Conservation (phyloP, 92 coral and sea anemone species). For the Actinostola sp. region DNA sequence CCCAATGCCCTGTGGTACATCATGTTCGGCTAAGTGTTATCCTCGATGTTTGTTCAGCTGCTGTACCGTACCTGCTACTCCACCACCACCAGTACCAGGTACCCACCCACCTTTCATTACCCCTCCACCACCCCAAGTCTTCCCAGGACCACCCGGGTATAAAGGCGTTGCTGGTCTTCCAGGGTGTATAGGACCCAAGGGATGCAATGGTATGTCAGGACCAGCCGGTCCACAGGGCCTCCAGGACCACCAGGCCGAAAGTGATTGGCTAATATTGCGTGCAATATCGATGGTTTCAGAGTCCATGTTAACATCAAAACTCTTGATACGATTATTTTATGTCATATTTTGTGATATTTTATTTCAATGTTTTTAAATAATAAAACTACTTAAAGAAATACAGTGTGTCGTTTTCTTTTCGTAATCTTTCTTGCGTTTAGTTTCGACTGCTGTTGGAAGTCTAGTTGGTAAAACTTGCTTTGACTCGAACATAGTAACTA, state of each 20-base stretch:
- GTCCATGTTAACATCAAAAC: background rate
- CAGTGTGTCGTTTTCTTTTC: background rate
- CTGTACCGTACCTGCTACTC: constrained; percentile 41
- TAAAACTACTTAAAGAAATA: background rate
- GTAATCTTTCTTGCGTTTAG: too few species aligned
- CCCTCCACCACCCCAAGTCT: constrained; percentile 47
- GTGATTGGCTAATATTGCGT: constrained; percentile 51
- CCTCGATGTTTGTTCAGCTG: constrained; percentile 50
- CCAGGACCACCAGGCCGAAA: constrained; percentile 78
- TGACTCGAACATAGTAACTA: too few species aligned
- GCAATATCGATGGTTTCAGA: background rate
- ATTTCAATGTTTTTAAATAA: constrained; percentile 11
- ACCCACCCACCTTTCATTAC: constrained; percentile 43
- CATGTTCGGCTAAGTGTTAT: constrained; percentile 29
- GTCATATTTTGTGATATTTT: constrained; percentile 13
- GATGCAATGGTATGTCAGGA: constrained; percentile 47
- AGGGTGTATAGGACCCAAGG: constrained; percentile 60
- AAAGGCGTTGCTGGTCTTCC: constrained; percentile 43
- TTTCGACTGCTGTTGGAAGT: too few species aligned
- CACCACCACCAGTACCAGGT: constrained; percentile 52
- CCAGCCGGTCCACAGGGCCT: constrained; percentile 71
- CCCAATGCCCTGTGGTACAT: constrained; percentile 29
- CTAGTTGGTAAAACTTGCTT: too few species aligned
- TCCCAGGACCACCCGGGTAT: constrained; percentile 46
- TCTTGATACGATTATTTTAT: background rate